phyloP scores from a whole-genome alignment of 2,113 vertebrate species.

The Rhineura floridana region DNA sequence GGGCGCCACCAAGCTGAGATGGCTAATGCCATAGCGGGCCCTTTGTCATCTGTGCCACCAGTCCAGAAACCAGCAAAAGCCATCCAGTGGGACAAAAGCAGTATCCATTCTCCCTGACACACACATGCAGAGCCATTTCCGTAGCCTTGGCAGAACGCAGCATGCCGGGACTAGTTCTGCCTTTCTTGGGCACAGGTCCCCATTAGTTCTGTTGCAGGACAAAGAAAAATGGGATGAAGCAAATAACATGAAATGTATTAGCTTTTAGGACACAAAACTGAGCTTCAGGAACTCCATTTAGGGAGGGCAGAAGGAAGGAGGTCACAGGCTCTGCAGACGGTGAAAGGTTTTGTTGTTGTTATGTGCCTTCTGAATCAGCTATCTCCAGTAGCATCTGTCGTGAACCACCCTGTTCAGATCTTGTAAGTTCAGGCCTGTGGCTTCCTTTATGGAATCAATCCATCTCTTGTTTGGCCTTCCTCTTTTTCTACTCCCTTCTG shows the following conservation, averaged over 20 bases:
- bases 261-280: not conserved
- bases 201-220: not conserved
- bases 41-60: not conserved
- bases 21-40: slow-evolving; percentile 35
- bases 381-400: too few species aligned
- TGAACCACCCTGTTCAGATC: too few species aligned
- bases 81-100: not conserved
- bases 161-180: not conserved
- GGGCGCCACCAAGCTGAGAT: slow-evolving; percentile 55
- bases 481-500: too few species aligned
- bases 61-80: not conserved
- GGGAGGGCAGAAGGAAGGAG: not conserved
- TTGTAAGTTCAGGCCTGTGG: too few species aligned
- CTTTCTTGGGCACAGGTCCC: too few species aligned
- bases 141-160: not conserved
- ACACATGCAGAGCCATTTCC: not conserved
- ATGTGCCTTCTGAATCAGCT: too few species aligned
- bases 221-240: not conserved
- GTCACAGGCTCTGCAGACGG: not conserved
- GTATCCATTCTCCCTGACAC: not conserved
- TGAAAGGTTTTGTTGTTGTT: too few species aligned
- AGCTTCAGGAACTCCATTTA: not conserved
- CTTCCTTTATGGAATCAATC: too few species aligned
- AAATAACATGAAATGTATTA: not conserved
- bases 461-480: too few species aligned